Evolutionary conservation across 2,113 vertebrate species (phyloP).

Genomic region (Dolichotis patagonum): DNA sequence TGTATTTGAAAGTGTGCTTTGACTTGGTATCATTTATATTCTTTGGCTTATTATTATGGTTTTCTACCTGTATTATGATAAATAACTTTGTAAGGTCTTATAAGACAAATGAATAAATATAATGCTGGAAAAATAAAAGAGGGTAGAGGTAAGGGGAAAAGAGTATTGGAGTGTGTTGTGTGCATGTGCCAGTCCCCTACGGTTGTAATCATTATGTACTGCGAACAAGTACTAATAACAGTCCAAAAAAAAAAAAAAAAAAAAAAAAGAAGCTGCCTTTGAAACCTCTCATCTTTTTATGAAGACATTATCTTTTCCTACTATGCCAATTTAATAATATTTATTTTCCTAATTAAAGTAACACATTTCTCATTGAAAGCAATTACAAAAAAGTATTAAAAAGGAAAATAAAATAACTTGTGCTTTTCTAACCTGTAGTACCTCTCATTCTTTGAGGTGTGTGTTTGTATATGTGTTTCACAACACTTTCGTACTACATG

Average conservation of each 20-base stretch:
- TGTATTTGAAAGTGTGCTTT: neutral
- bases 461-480: neutral
- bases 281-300: slow-evolving; percentile 16
- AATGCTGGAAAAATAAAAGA: neutral
- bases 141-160: neutral
- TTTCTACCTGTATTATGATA: neutral
- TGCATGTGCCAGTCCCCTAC: neutral
- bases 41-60: neutral
- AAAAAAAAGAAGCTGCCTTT: neutral
- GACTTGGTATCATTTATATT: neutral
- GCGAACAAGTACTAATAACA: neutral
- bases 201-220: neutral
- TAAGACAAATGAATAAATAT: neutral
- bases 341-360: slow-evolving; percentile 29
- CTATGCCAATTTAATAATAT: neutral
- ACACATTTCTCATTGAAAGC: neutral
- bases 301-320: neutral
- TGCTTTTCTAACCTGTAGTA: neutral
- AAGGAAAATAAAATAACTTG: neutral
- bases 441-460: neutral
- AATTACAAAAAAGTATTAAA: neutral
- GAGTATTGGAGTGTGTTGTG: too few species aligned
- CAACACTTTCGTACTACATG: neutral
- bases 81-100: neutral
- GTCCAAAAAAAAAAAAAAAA: neutral